These are phyloP conservation scores for Ephestia elutella DNA, from an alignment of 1,140 invertebrate genomes.

Conservation along the genomic window DNA sequence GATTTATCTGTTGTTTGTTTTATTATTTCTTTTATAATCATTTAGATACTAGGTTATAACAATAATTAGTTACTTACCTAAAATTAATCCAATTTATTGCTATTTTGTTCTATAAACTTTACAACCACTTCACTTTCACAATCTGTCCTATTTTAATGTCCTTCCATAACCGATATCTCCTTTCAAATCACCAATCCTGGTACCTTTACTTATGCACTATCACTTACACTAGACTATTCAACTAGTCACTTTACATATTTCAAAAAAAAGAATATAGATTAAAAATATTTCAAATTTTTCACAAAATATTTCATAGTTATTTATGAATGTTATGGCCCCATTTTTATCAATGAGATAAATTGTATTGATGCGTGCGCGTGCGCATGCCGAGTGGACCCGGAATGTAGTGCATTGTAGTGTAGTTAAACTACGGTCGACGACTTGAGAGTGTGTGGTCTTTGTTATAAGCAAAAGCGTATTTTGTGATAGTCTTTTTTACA, in stretches of 20 bases:
- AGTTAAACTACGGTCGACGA: conserved; percentile 9
- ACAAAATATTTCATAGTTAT: background rate
- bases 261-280: background rate
- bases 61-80: too few species aligned
- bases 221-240: background rate
- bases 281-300: too few species aligned
- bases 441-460: background rate
- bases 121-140: background rate
- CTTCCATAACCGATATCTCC: conserved; percentile 17
- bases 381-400: background rate
- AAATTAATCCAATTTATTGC: too few species aligned
- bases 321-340: background rate
- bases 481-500: too few species aligned
- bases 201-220: conserved; percentile 6
- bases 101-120: too few species aligned
- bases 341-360: background rate
- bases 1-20: too few species aligned
- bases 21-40: too few species aligned
- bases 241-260: background rate
- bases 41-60: too few species aligned
- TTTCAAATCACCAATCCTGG: conserved; percentile 30
- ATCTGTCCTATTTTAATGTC: background rate
- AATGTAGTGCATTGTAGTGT: conserved; percentile 8
- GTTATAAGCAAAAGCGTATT: background rate
- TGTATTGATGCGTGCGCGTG: conserved; percentile 3